phyloP scores from a whole-genome alignment of 2,888 invertebrate species.

The Pterobdella sp. region DNA sequence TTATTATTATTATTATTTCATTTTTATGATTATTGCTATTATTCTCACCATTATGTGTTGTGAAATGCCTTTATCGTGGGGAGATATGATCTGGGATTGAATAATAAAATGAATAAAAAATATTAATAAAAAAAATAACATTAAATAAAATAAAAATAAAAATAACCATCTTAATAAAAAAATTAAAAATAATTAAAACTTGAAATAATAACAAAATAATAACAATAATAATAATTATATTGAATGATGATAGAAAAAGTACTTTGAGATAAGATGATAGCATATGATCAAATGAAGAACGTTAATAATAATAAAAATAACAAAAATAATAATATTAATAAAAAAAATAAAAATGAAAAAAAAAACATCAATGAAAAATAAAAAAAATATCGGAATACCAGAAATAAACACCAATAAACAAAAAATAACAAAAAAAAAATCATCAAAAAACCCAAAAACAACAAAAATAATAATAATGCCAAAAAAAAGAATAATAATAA shows the following conservation, averaged over 20 bases:
- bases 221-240: not conserved
- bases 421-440: not conserved
- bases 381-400: not conserved
- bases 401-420: not conserved
- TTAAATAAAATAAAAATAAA: not conserved
- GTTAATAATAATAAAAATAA: too few species aligned
- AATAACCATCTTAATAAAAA: not conserved
- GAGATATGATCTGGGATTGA: conserved; percentile 65
- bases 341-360: conserved; percentile 3
- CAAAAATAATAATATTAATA: too few species aligned
- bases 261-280: not conserved
- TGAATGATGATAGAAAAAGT: not conserved
- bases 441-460: not conserved
- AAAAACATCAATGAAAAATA: not conserved
- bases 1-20: too few species aligned
- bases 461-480: not conserved
- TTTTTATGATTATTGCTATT: too few species aligned
- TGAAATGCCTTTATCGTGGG: conserved; percentile 80
- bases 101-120: not conserved
- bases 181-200: not conserved
- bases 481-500: too few species aligned
- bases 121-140: not conserved
- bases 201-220: not conserved
- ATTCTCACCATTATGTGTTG: conserved; percentile 60
- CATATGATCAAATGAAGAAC: too few species aligned